Base-by-base conservation (phyloP, 2,113 vertebrate species). In the Ictalurus furcatus region DNA sequence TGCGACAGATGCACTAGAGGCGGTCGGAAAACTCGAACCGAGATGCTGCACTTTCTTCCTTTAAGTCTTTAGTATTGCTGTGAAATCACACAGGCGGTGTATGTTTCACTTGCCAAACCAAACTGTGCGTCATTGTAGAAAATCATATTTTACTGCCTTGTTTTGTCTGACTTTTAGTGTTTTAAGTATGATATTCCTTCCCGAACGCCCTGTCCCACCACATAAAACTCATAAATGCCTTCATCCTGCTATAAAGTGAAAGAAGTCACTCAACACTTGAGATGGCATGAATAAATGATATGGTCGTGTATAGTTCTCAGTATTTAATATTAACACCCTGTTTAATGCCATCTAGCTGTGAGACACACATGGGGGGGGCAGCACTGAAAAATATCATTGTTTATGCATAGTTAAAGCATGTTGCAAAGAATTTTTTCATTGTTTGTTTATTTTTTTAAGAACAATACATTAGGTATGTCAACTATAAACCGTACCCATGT, bases 101-200 rank as follows among this genome's bases (percentile, higher is more conserved):
- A 59, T 2, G n/a, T 37, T 59, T 59, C n/a, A 21, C 14, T 34
- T 2, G 16, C 17, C 17, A 52, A 80, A 40, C 28, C 40, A n/a
- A 52, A 30, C n/a, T 21, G 37, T 58, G 37, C 40, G 13, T 78
- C 40, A 23, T 37, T 56, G 61, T 56, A 52, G 82, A 78, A 85
- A 79, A 85, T 73, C 21, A 17, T 78, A 78, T 85, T 88, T 87
- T 81, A 56, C 12, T 23, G 63, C 63, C 23, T 67, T 67, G 23
- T 58, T 34, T 86, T 16, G 44, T 25, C 30, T 61, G 59, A 30
- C 73, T 25, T 80, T 63, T 79, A 28, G 9, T 12, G 67, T 56
- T 37, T 28, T 16, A 14, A 56, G 78, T 0, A 86, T 28, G 25
- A 80, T n/a, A 12, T 40, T 40, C 56, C 21, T 40, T 40, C 9